phyloP scores from a whole-genome alignment of 2,113 vertebrate genomes.

The Apteryx owenii region DNA sequence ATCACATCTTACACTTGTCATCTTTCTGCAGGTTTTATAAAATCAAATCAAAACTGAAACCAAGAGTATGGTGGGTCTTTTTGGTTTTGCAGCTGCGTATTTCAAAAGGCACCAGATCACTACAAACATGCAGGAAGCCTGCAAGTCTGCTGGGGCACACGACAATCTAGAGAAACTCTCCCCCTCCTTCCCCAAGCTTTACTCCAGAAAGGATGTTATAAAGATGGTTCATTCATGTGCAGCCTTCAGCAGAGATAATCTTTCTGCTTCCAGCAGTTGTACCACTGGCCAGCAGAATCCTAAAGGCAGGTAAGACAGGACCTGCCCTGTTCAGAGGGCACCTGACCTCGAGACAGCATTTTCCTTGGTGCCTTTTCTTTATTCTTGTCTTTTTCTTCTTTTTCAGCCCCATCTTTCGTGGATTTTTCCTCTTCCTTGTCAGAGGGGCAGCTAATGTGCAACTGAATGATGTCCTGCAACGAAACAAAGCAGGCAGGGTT shows the following conservation, averaged over 20 bases:
- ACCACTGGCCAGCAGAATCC: not conserved
- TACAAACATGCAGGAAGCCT: not conserved
- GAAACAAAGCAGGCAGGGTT: not conserved
- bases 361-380: slow-evolving; percentile 93
- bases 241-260: not conserved
- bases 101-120: not conserved
- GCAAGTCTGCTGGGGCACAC: not conserved
- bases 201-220: not conserved
- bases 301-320: not conserved
- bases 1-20: not conserved
- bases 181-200: not conserved
- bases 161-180: not conserved
- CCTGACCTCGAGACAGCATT: slow-evolving; percentile 95
- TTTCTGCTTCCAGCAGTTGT: not conserved
- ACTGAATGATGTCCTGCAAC: slow-evolving; percentile 92
- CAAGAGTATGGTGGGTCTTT: too few relatives aligned
- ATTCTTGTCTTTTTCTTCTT: slow-evolving; percentile 95
- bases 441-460: slow-evolving; percentile 96
- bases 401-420: slow-evolving; percentile 92
- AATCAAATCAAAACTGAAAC: not conserved
- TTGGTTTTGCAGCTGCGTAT: not conserved
- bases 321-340: not conserved
- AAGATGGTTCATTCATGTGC: fast-evolving
- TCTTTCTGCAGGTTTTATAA: not conserved
- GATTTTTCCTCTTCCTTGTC: slow-evolving; percentile 98